A percentile compares a stretch with the other conserved stretches of the same genome.
phyloP scores from a whole-genome alignment of 2,888 invertebrate species.

The Megalurothrips usitatus region DNA sequence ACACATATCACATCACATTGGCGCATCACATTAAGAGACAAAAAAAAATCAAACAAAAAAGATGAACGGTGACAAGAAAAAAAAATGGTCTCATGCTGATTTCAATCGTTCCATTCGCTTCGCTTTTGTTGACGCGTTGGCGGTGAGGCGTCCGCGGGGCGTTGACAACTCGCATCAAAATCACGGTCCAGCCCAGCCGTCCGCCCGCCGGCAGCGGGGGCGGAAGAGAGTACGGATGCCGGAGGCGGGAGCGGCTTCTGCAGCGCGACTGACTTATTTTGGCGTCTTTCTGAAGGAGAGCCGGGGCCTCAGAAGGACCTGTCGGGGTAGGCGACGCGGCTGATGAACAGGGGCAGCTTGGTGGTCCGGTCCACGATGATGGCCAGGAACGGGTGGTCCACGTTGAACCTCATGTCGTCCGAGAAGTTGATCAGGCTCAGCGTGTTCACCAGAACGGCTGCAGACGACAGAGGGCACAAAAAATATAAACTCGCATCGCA shows the following conservation, averaged over 20 bases:
- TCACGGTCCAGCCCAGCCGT: neutral
- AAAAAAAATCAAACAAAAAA: neutral
- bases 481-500: too few species aligned
- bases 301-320: neutral
- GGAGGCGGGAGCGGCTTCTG: neutral
- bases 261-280: neutral
- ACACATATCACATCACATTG: neutral
- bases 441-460: slow-evolving; percentile 49
- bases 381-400: slow-evolving; percentile 52
- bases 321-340: slow-evolving; percentile 50
- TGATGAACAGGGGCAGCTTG: slow-evolving; percentile 52
- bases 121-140: neutral
- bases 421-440: slow-evolving; percentile 47
- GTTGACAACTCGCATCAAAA: neutral
- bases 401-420: slow-evolving; percentile 45
- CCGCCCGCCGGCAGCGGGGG: neutral
- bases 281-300: neutral
- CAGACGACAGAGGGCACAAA: neutral
- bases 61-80: neutral
- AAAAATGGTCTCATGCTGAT: too few species aligned
- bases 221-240: neutral
- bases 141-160: too few species aligned
- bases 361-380: slow-evolving; percentile 50
- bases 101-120: neutral
- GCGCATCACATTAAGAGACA: neutral